Evolutionary conservation across 2,888 invertebrate genomes (phyloP).

Genomic region (Lycaena phlaeas): DNA sequence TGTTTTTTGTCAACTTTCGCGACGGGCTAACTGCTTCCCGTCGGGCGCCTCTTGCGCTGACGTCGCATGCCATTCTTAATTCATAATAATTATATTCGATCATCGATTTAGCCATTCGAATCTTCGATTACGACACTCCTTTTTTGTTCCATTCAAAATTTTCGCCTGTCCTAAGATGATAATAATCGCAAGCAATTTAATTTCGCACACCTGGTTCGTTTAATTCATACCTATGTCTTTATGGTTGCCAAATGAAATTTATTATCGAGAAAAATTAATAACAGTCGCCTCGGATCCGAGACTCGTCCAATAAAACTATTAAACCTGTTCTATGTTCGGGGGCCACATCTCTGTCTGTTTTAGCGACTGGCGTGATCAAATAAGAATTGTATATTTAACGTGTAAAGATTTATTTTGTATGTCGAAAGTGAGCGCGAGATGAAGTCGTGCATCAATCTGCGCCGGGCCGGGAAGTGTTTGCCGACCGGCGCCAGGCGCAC

Average conservation of each 20-base stretch:
- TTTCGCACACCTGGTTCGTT: conserved; percentile 35
- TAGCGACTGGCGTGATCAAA: conserved; percentile 3
- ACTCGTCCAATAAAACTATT: conserved; percentile 18
- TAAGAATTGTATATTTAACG: neutral
- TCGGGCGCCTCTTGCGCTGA: conserved; percentile 24
- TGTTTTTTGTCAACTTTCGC: conserved; percentile 61
- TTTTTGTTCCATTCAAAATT: conserved; percentile 2
- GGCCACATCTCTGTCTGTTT: conserved; percentile 5
- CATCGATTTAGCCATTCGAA: conserved; percentile 5
- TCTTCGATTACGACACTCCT: neutral
- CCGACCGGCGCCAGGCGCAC: conserved; percentile 38
- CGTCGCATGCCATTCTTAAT: conserved; percentile 38
- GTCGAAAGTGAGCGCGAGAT: conserved; percentile 27
- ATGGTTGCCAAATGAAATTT: conserved; percentile 15
- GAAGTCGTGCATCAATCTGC: conserved; percentile 33
- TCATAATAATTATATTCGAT: conserved; percentile 3
- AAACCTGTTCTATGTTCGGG: conserved; percentile 8
- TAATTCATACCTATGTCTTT: conserved; percentile 28
- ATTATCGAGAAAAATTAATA: conserved; percentile 15
- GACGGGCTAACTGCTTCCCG: conserved; percentile 33
- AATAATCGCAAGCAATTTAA: conserved; percentile 30
- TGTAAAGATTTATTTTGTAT: conserved; percentile 7
- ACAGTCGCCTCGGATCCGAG: conserved; percentile 19
- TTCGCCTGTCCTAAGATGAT: conserved; percentile 10
- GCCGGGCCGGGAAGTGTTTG: conserved; percentile 28